Evolutionary conservation across 2,888 invertebrate genomes (phyloP), one percentile per base, ranked within the genome.

Genomic region (Ormyrus rosae): DNA sequence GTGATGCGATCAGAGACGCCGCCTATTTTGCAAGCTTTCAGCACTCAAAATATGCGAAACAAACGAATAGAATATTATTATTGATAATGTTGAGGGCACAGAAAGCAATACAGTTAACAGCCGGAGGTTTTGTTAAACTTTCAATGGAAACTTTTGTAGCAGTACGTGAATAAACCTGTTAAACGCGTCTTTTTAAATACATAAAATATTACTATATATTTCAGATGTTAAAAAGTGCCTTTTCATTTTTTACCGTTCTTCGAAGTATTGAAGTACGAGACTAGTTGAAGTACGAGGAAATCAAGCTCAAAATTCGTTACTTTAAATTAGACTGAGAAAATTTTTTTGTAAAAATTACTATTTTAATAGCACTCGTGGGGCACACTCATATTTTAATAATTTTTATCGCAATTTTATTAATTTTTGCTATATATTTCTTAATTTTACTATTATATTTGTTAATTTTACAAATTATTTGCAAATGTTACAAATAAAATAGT

Each of bases 21-120:
- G 73, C 73, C 2, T 73, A 73, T 13, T 13, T 19, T 19, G 56
- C 64, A 48, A 10, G 10, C 5, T 34, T 74, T 9, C 53, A 64
- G 2, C 34, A 2, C 34, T 10, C 13, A 5, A 50, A 13, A 11
- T 51, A 45, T 3, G 1, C 6, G 10, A 7, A 48, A 2, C 11
- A 73, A 58, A 11, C 50, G 13, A 65, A 65, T 19, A 64, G 53
- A 56, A 56, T 56, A 3, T 45, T 73, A 11, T 9, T 53, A 4
- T n/a, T 73, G 2, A 64, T 63, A 13, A 73, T 73, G 6, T 19
- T 64, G 50, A 73, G 56, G 53, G 53, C 64, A 10, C 64, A 73
- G 19, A 64, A 56, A 48, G 56, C 73, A 6, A 48, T 73, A 0
- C 73, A 73, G 11, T 13, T 73, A 50, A 73, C 56, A 13, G 73